These are phyloP conservation scores for Onychorhynchus coronatus DNA, from an alignment of 2,113 vertebrate genomes.

Conservation along the genomic window DNA sequence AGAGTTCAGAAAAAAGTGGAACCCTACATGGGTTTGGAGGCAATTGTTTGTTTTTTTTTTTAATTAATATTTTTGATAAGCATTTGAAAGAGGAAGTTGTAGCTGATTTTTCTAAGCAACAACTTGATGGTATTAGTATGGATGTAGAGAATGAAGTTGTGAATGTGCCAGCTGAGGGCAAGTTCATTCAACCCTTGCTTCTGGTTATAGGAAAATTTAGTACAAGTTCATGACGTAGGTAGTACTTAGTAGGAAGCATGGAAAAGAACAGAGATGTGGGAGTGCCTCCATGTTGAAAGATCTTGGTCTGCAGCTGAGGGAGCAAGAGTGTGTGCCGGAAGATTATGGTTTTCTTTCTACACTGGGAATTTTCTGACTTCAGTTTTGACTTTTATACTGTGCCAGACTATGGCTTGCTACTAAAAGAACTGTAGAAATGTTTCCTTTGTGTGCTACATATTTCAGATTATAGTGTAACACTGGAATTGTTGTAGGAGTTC, in stretches of 20 bases:
- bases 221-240: neutral
- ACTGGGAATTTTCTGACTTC: neutral
- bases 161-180: neutral
- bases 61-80: neutral
- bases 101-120: neutral
- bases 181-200: neutral
- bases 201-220: neutral
- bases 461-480: neutral
- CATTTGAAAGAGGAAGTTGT: neutral
- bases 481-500: neutral
- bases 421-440: neutral
- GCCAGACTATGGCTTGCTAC: neutral
- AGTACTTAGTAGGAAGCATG: neutral
- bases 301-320: neutral
- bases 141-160: neutral
- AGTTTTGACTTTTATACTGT: neutral
- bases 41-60: neutral
- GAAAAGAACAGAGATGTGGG: neutral
- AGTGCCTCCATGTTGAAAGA: neutral
- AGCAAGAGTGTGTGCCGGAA: neutral
- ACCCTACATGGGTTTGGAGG: neutral
- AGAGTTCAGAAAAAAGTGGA: neutral
- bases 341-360: neutral
- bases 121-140: neutral
- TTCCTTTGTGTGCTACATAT: neutral